Base-by-base conservation (phyloP, 2,797 vertebrate genomes). In the Xyrichtys novacula region DNA sequence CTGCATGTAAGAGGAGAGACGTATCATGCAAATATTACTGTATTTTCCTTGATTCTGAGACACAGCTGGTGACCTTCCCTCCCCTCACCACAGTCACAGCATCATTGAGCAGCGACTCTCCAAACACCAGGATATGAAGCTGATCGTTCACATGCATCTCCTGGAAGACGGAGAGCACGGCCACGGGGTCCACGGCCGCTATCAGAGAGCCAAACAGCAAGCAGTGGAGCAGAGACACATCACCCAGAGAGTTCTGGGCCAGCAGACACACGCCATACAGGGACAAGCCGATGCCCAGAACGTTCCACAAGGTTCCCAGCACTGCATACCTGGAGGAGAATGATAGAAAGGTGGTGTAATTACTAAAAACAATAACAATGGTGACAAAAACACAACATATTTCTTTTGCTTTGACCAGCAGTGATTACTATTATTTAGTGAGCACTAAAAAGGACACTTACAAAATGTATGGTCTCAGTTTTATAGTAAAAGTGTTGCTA, bases 91-190 rank as follows among this genome's bases (percentile, higher is more conserved):
- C 94, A 0, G 94, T 95, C 4, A 95, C 93, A 0, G 95, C 95
- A 0, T 96, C 95, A 0, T 96, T 96, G 63, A 96, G 93, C 55
- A 97, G 88, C 0, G 95, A 97, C 61, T 96, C 95, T 5, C 95
- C 95, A 0, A 96, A 96, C 62, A 96, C 94, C 86, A 97, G 60
- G 72, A 96, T 95, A 63, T 95, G 93, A 15, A 96, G 91, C 80
- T 96, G 95, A 44, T 96, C 94, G 0, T 96, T 96, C 32, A 96
- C 95, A 0, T 96, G 94, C 79, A 96, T 96, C 91, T 96, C 95
- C 75, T 96, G 94, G 7, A 96, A 96, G 40, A 96, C 94, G 0
- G 95, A 95, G 0, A 96, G 85, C 67, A 96, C 95, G 0, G 94
- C 94, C 69, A 96, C 94, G 0, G 95, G 94, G 19, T 96, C 94